Base-by-base conservation (phyloP, 2,113 vertebrate genomes). In the Zapus hudsonius region DNA sequence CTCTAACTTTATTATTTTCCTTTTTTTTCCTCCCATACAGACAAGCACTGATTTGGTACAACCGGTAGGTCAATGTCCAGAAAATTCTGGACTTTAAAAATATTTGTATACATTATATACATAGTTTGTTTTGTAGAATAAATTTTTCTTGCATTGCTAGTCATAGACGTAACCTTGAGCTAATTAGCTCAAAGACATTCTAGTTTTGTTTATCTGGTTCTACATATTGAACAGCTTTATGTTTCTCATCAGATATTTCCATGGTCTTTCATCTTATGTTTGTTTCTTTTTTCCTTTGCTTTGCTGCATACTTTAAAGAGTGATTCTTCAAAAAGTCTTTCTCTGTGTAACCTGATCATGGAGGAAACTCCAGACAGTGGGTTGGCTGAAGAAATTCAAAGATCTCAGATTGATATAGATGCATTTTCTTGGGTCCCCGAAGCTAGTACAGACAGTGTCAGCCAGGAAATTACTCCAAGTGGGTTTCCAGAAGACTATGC, bases 251-350 rank as follows among this genome's bases (percentile, higher is more conserved):
- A 95, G 97, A 69, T 97, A 97, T 93, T 90, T 29, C 94, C 97
- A 98, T 97, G 97, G 96, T 97, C 96, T 97, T 98, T 98, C 97
- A 98, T 98, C 97, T 98, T 98, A 95, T 98, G 96, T 97, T 97
- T 97, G 52, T 52, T 52, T 52, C 52, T 98, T 97, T 97, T 96
- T 98, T 96, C 93, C 97, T 98, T 98, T 98, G 96, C 97, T 98
- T 95, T 98, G 97, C 97, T 98, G 95, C 97, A 97, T 97, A 97
- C 97, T 94, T 96, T 97, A 97, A 98, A 99, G 98, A 97, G 97
- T 96, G 98, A 98, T 82, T 98, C 98, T 98, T 98, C 98, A 98
- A 98, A 98, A 98, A 98, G 98, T 98, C 98, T 98, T 98, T 98
- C 98, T 96, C 92, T 98, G 95, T 98, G 96, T 98, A 98, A 98